These are phyloP conservation scores for Puntigrus tetrazona DNA, from an alignment of 2,113 vertebrate species.

Conservation along the genomic window DNA sequence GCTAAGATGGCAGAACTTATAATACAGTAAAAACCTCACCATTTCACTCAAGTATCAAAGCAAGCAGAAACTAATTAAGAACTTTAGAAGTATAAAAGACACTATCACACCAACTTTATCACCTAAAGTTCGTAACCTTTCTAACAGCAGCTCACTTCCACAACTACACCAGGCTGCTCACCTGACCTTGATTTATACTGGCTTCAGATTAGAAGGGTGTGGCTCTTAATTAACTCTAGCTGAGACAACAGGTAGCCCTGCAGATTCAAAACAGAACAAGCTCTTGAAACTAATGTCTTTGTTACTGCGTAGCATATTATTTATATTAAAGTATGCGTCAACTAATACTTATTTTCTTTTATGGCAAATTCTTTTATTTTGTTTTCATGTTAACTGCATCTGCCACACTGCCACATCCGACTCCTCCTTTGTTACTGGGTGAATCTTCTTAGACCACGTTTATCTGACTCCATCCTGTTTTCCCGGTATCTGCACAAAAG, in stretches of 20 bases:
- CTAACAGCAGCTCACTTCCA: background rate
- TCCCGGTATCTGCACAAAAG: too few relatives aligned
- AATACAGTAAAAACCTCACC: background rate
- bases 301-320: too few relatives aligned
- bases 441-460: too few relatives aligned
- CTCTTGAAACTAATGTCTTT: too few relatives aligned
- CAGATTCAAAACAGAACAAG: background rate
- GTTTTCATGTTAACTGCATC: too few relatives aligned
- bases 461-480: too few relatives aligned
- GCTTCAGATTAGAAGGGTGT: background rate
- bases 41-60: background rate
- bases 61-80: background rate
- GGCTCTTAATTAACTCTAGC: background rate
- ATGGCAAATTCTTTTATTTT: too few relatives aligned
- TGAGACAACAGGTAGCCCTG: background rate
- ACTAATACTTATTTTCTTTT: too few relatives aligned
- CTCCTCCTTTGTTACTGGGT: too few relatives aligned
- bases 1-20: background rate
- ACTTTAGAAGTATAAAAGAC: background rate
- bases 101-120: too few relatives aligned
- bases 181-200: background rate
- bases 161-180: background rate
- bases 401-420: too few relatives aligned
- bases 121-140: fast-evolving
- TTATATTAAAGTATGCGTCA: too few relatives aligned